A percentile compares a stretch with the other conserved stretches of the same genome.
Conservation (phyloP, 1,140 invertebrate genomes). For the Dinothrombium tinctorium region DNA sequence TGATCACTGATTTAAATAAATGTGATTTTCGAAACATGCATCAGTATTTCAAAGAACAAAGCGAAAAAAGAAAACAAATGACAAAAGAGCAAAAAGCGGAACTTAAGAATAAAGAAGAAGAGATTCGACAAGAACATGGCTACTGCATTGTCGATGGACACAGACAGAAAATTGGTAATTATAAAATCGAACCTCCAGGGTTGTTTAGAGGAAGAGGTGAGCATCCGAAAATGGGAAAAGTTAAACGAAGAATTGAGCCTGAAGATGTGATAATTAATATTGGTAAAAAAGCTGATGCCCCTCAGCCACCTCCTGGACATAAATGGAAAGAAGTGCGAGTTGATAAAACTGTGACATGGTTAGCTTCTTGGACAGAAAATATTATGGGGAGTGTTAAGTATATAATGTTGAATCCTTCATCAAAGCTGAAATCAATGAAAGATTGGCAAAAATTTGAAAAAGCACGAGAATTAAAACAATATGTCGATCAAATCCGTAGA, state of each 20-base stretch:
- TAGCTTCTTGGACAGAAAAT: conserved; percentile 96
- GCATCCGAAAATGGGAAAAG: conserved; percentile 97
- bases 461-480: conserved; percentile 49
- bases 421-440: conserved; percentile 82
- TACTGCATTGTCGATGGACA: conserved; percentile 91
- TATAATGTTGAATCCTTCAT: conserved; percentile 97
- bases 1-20: conserved; percentile 63
- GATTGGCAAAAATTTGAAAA: conserved; percentile 99
- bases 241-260: conserved; percentile 68
- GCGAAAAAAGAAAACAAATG: conserved; percentile 56
- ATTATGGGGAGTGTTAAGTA: conserved; percentile 89
- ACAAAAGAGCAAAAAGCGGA: conserved; percentile 61
- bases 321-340: conserved; percentile 93
- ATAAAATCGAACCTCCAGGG: conserved; percentile 87
- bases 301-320: conserved; percentile 60
- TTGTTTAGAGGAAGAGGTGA: conserved; percentile 90
- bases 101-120: conserved; percentile 75
- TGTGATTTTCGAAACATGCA: conserved; percentile 87
- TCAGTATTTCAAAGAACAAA: conserved; percentile 48
- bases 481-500: conserved; percentile 51
- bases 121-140: conserved; percentile 71
- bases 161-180: conserved; percentile 97
- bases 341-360: conserved; percentile 85
- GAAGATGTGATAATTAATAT: conserved; percentile 98
- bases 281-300: conserved; percentile 66